Percentiles rank a stretch among this genome's conserved stretches.
Evolutionary conservation across 2,797 vertebrate genomes (phyloP).

Genomic region (Xenopus petersii): DNA sequence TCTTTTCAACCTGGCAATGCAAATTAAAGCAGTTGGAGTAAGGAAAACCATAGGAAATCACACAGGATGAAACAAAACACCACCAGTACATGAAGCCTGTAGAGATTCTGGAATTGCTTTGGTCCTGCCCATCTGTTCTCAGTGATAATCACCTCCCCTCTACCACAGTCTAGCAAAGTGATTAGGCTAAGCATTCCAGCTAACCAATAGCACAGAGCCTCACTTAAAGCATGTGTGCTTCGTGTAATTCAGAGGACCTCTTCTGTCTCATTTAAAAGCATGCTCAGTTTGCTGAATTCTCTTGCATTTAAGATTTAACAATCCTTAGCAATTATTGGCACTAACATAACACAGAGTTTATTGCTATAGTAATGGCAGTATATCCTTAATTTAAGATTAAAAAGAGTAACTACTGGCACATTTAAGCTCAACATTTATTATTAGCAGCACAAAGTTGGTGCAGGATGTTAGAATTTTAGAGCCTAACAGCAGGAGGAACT

Average conservation of each 20-base stretch:
- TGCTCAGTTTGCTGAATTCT: not conserved
- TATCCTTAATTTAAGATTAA: too few relatives aligned
- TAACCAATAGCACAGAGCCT: constrained; percentile 75
- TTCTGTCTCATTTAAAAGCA: constrained; percentile 57
- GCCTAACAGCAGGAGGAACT: too few relatives aligned
- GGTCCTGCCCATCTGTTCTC: constrained; percentile 82
- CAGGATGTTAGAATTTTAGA: too few relatives aligned
- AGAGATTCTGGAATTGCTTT: constrained; percentile 73
- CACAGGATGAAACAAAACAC: constrained; percentile 53
- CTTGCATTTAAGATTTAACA: not conserved
- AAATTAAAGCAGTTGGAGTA: constrained; percentile 35
- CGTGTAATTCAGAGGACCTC: constrained; percentile 69
- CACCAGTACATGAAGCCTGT: constrained; percentile 64
- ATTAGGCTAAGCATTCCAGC: constrained; percentile 80
- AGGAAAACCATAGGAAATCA: constrained; percentile 52
- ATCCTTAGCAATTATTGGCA: too few relatives aligned
- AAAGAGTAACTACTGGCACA: too few relatives aligned
- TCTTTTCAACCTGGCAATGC: constrained; percentile 52
- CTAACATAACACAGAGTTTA: too few relatives aligned
- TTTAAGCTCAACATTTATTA: too few relatives aligned
- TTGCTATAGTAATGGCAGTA: too few relatives aligned
- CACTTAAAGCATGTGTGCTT: constrained; percentile 63
- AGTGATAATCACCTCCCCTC: constrained; percentile 85
- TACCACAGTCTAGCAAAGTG: constrained; percentile 77
- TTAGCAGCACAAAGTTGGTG: too few relatives aligned